These are phyloP conservation scores for Pseudolaguvia tuberculata DNA, from an alignment of 2,113 vertebrate genomes.

Conservation along the genomic window DNA sequence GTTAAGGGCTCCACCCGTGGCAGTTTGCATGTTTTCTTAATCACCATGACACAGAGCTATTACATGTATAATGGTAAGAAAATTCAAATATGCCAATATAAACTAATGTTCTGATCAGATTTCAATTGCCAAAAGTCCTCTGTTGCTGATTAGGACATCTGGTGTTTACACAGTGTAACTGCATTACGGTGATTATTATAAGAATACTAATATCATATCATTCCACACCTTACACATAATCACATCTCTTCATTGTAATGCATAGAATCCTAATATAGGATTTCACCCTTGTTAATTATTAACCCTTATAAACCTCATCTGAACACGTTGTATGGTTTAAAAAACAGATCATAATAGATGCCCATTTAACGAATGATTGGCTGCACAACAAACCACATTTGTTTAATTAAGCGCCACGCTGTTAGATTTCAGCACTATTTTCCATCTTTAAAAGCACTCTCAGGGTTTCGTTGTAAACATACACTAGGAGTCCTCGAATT, in stretches of 20 bases:
- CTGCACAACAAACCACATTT: conserved; percentile 38
- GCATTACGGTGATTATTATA: background rate
- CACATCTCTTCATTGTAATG: background rate
- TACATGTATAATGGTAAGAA: no score
- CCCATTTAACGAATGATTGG: conserved; percentile 30
- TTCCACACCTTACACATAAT: background rate
- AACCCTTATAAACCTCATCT: conserved; percentile 39
- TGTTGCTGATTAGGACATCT: background rate
- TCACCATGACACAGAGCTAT: no score
- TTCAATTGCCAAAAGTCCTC: no score
- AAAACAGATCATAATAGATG: conserved; percentile 32
- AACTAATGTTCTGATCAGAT: no score
- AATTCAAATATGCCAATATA: no score
- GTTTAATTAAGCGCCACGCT: conserved; percentile 50
- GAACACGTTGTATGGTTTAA: conserved; percentile 4
- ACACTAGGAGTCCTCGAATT: conserved; percentile 33
- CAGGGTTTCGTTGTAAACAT: conserved; percentile 23
- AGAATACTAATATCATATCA: background rate
- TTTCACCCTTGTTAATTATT: conserved; percentile 41
- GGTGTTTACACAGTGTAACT: background rate
- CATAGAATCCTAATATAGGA: background rate
- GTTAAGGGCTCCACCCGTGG: no score
- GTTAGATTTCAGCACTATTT: conserved; percentile 43
- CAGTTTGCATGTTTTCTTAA: no score
- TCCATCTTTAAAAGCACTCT: conserved; percentile 39